Evolutionary conservation across 2,888 invertebrate genomes (phyloP).

Genomic region (Coleophora deauratella): DNA sequence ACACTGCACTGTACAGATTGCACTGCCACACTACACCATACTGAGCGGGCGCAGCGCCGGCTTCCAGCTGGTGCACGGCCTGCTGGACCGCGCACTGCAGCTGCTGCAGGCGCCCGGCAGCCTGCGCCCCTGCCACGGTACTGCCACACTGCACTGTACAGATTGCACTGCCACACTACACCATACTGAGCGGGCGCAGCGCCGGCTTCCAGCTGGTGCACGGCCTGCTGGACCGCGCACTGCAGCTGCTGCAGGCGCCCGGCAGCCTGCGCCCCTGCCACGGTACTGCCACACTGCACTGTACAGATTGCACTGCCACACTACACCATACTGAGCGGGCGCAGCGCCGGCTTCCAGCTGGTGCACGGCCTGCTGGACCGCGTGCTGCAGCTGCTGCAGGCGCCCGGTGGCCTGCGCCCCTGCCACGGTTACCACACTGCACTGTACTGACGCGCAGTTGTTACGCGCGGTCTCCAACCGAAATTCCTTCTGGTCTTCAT

Average conservation of each 20-base stretch:
- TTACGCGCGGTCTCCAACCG: too few relatives aligned
- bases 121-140: constrained; percentile 90
- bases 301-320: constrained; percentile 84
- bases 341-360: constrained; percentile 95
- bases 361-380: constrained; percentile 97
- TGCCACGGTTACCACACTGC: constrained; percentile 81
- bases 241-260: constrained; percentile 85
- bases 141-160: constrained; percentile 87
- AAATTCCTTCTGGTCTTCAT: too few relatives aligned
- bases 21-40: constrained; percentile 81
- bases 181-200: constrained; percentile 92
- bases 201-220: constrained; percentile 98
- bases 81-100: constrained; percentile 94
- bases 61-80: constrained; percentile 97
- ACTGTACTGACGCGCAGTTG: constrained; percentile 89
- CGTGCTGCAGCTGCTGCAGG: constrained; percentile 87
- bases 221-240: constrained; percentile 93
- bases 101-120: constrained; percentile 90
- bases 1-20: constrained; percentile 90
- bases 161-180: constrained; percentile 85
- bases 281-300: constrained; percentile 82
- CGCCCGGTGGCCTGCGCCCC: constrained; percentile 85
- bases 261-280: constrained; percentile 80
- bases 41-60: constrained; percentile 95
- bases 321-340: constrained; percentile 94